Evolutionary conservation across 2,797 vertebrate genomes (phyloP).

Genomic region (Micropoecilia bifurca): DNA sequence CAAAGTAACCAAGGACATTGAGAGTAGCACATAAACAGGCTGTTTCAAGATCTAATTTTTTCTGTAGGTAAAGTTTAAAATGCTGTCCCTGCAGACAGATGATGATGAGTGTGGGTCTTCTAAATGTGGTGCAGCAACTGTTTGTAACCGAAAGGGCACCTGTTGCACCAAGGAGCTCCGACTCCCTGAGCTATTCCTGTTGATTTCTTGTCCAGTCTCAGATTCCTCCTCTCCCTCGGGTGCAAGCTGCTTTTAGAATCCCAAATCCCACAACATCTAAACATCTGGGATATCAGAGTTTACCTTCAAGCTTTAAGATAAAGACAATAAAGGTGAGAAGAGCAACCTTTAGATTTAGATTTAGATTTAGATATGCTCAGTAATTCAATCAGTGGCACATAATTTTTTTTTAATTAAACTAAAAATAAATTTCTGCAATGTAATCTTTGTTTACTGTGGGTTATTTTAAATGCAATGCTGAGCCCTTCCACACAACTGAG

Average conservation of each 20-base stretch:
- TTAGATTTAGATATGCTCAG: too few species aligned
- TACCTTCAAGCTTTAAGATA: slow-evolving; percentile 5
- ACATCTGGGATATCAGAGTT: slow-evolving; percentile 63
- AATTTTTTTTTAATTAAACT: slow-evolving; percentile 46
- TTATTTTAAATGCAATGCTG: slow-evolving; percentile 48
- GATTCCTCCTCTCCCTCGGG: slow-evolving; percentile 72
- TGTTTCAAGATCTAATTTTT: slow-evolving; percentile 39
- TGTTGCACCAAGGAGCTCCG: slow-evolving; percentile 67
- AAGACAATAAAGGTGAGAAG: slow-evolving; percentile 9
- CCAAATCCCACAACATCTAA: slow-evolving; percentile 21
- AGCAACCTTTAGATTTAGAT: neutral
- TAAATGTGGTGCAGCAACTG: slow-evolving; percentile 75
- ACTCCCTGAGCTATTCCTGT: slow-evolving; percentile 80
- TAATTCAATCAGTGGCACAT: neutral
- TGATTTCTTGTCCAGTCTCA: slow-evolving; percentile 77
- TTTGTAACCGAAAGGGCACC: slow-evolving; percentile 76
- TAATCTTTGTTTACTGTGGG: slow-evolving; percentile 26
- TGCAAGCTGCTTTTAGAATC: slow-evolving; percentile 66
- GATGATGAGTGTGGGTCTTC: slow-evolving; percentile 39
- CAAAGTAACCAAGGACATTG: slow-evolving; percentile 12
- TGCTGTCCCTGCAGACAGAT: slow-evolving; percentile 26
- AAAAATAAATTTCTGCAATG: slow-evolving; percentile 56
- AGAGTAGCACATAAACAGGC: slow-evolving; percentile 8
- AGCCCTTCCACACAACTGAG: slow-evolving; percentile 13
- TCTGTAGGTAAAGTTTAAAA: slow-evolving; percentile 40